These are phyloP conservation scores for Mesembrinibis cayennensis DNA, from an alignment of 2,113 vertebrate species.

Conservation along the genomic window DNA sequence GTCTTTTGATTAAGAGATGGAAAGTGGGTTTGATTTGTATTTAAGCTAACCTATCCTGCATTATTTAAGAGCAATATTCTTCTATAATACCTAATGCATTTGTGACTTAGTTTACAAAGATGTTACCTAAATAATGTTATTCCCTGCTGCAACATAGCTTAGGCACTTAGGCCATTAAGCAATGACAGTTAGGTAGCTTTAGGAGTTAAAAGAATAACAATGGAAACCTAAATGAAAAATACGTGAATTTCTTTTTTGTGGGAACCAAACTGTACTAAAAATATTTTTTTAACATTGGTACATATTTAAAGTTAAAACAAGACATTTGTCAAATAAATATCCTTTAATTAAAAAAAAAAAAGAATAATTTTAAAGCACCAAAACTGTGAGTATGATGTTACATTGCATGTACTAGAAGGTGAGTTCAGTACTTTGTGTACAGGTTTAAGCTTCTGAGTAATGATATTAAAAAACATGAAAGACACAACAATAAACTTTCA, in stretches of 20 bases:
- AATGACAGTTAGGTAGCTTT: background rate
- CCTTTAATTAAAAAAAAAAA: constrained; percentile 77
- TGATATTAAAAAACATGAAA: constrained; percentile 69
- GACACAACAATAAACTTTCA: constrained; percentile 78
- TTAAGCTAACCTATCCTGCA: background rate
- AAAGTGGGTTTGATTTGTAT: background rate
- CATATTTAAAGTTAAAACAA: background rate
- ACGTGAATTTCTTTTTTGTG: background rate
- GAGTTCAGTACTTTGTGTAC: constrained; percentile 70
- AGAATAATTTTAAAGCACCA: constrained; percentile 73
- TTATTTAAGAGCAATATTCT: background rate
- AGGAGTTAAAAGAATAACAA: background rate
- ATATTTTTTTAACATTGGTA: background rate
- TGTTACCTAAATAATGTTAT: background rate
- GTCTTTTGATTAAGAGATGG: background rate
- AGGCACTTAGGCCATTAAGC: background rate
- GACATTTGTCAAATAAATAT: constrained; percentile 74
- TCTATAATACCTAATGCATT: background rate
- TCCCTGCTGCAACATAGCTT: background rate
- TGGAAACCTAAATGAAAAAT: background rate
- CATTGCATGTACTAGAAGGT: constrained; percentile 70
- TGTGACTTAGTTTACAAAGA: background rate
- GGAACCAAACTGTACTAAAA: background rate
- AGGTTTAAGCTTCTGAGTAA: constrained; percentile 76
- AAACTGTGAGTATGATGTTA: constrained; percentile 74